Percentiles rank a stretch among this genome's conserved stretches.
Conservation (phyloP, 1,140 invertebrate genomes). For the Limonius californicus region DNA sequence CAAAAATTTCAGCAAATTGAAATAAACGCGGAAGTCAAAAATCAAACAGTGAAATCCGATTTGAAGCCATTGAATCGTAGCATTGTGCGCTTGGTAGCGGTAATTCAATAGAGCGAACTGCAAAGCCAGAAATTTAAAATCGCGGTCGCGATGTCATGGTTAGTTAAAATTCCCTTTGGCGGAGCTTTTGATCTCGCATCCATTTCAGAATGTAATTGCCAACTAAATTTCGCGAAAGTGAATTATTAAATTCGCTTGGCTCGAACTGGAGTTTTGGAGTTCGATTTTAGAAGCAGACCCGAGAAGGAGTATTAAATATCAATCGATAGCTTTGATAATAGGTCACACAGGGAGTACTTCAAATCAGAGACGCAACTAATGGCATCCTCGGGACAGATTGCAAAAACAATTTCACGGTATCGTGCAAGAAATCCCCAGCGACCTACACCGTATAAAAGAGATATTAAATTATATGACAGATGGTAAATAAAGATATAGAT, state of each 20-base stretch:
- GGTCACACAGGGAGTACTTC: constrained; percentile 5
- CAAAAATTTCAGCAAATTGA: too few species aligned
- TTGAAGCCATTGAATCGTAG: neutral
- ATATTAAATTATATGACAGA: constrained; percentile 15
- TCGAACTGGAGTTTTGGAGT: too few species aligned
- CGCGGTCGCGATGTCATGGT: neutral
- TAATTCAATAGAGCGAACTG: constrained; percentile 3
- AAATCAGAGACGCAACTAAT: neutral
- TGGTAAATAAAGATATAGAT: constrained; percentile 5
- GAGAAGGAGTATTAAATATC: neutral
- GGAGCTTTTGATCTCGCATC: neutral
- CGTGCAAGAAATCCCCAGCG: neutral
- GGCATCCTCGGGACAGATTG: constrained; percentile 1
- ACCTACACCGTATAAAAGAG: neutral
- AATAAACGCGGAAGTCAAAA: constrained; percentile 6
- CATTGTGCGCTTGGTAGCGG: neutral
- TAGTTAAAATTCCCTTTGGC: constrained; percentile 3
- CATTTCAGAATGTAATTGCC: neutral
- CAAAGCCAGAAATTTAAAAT: constrained; percentile 11
- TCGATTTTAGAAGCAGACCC: neutral
- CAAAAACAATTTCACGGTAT: constrained; percentile 10
- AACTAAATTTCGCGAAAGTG: neutral
- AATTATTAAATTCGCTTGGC: neutral
- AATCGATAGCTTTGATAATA: neutral
- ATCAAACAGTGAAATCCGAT: constrained; percentile 2